These are phyloP conservation scores for Leucophora obtusa DNA, from an alignment of 2,888 invertebrate species.

Conservation along the genomic window DNA sequence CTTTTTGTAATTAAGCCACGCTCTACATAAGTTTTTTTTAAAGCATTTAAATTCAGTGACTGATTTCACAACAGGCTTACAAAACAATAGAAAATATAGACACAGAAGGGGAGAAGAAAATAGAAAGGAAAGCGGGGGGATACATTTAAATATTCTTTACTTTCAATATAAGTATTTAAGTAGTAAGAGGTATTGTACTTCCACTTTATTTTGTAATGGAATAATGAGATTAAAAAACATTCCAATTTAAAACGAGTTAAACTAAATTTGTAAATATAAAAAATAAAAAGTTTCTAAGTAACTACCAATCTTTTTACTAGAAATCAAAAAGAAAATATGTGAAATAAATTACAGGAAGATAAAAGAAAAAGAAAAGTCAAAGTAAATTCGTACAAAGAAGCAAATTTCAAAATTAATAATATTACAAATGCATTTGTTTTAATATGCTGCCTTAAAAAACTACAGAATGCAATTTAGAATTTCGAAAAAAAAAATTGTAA, in stretches of 20 bases:
- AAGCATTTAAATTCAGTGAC: constrained; percentile 47
- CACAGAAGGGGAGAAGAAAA: constrained; percentile 46
- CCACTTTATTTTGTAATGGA: constrained; percentile 61
- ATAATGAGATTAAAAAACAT: constrained; percentile 61
- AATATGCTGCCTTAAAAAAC: constrained; percentile 56
- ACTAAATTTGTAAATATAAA: constrained; percentile 2
- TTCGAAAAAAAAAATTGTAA: constrained; percentile 48
- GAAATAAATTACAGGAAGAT: not conserved
- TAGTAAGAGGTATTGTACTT: constrained; percentile 47
- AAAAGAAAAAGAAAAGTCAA: constrained; percentile 24
- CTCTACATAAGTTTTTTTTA: constrained; percentile 38
- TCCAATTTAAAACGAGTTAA: constrained; percentile 53
- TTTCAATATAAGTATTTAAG: constrained; percentile 33
- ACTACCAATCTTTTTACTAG: constrained; percentile 57
- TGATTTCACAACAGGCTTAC: constrained; percentile 20
- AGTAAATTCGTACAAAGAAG: constrained; percentile 51
- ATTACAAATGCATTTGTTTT: constrained; percentile 61
- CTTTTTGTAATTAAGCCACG: constrained; percentile 45
- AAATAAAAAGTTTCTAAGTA: constrained; percentile 49
- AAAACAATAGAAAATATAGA: constrained; percentile 48
- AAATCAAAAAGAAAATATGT: constrained; percentile 14
- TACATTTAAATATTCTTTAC: constrained; percentile 59
- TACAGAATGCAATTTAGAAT: constrained; percentile 64
- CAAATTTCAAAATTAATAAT: constrained; percentile 52
- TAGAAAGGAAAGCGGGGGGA: constrained; percentile 25